Evolutionary conservation across 2,888 invertebrate species (phyloP), one percentile per base, ranked within the genome.

Genomic region (Drosophila subquinaria): DNA sequence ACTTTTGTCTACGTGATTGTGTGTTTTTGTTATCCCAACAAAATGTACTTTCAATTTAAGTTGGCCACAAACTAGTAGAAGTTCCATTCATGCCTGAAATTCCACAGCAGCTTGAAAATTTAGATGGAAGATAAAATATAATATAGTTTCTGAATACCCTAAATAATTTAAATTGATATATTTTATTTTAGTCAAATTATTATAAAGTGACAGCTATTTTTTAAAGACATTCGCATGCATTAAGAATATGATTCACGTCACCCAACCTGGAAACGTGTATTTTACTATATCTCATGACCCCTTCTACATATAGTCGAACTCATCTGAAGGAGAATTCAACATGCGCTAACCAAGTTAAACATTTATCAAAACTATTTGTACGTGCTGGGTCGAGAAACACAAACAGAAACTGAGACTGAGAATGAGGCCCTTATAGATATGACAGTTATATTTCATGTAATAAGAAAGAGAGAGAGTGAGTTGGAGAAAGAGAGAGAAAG

Each of bases 291-390:
- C 27, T 48, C 9, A 36, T 13, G 43, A 36, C 51, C 57, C 71
- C 43, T 53, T 43, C 60, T 23, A 27, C 27, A 27, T 27, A 33
- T 40, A 17, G 20, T 36, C 36, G 17, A 13, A 15, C 35, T 45
- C 33, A 13, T 43, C 30, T 17, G 23, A 55, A 51, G 6, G 38
- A 50, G 40, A 30, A 15, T 13, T 53, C 72, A 57, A 81, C 78
- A 81, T 80, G 78, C 62, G 64, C 74, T 69, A 52, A 73, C 73
- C 72, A 57, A 75, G 76, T 75, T 68, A 63, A 74, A 69, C 85
- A 86, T 86, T 86, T 86, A 85, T 89, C 86, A 86, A 88, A 86
- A 88, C 89, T 86, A 74, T 75, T 73, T 62, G 67, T 84, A 84
- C 84, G 89, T 84, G 83, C 83, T 52, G 72, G 70, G 82, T 69